Conservation (phyloP, 2,888 invertebrate genomes). For the Unio delphinus region DNA sequence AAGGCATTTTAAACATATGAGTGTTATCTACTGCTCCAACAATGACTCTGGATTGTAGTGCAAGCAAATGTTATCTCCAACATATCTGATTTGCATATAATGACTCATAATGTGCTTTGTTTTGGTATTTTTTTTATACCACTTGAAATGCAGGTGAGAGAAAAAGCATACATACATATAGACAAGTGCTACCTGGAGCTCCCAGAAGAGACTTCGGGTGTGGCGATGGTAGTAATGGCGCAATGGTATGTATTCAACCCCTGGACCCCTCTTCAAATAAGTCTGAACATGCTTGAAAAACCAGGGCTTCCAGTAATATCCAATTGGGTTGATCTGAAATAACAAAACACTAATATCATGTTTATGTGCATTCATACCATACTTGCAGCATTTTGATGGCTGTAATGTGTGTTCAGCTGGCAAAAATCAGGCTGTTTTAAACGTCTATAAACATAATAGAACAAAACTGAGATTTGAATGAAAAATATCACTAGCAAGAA, state of each 20-base stretch:
- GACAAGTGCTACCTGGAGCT: slow-evolving; percentile 77
- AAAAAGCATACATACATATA: background rate
- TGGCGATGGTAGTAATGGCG: slow-evolving; percentile 88
- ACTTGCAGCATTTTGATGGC: no score
- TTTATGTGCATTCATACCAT: background rate
- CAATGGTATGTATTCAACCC: slow-evolving; percentile 82
- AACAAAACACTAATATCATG: background rate
- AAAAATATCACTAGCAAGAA: no score
- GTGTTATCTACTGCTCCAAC: no score
- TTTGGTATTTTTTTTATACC: background rate
- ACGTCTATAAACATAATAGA: no score
- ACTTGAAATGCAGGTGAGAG: background rate
- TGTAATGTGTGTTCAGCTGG: no score
- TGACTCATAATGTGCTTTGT: no score
- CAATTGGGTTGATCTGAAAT: slow-evolving; percentile 80
- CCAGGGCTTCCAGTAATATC: slow-evolving; percentile 87
- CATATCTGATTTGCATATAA: no score
- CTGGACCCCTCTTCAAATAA: slow-evolving; percentile 67
- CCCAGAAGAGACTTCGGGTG: slow-evolving; percentile 87
- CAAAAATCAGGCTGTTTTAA: no score
- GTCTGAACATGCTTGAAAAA: slow-evolving; percentile 84
- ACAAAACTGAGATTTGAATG: no score
- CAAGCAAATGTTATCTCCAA: no score
- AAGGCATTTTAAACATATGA: no score
- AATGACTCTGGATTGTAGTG: no score